phyloP scores from a whole-genome alignment of 2,797 vertebrate species.

The Girardinus metallicus region DNA sequence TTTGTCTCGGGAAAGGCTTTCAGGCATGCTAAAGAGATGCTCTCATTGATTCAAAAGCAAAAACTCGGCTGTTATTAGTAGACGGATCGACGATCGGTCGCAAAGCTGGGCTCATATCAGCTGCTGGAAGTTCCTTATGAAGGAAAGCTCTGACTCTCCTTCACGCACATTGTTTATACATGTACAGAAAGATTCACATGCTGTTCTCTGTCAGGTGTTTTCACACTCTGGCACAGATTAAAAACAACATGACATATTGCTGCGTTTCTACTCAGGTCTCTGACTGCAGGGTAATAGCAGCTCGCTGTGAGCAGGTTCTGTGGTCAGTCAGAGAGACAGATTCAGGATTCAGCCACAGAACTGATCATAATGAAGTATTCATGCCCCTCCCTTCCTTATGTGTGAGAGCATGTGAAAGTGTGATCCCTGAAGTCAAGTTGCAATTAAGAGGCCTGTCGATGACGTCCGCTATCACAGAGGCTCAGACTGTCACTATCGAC shows the following conservation, averaged over 20 bases:
- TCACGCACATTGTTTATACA: not conserved
- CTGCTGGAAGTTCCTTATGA: constrained; percentile 1
- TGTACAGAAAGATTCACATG: constrained; percentile 3
- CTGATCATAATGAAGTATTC: constrained; percentile 69
- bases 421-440: constrained; percentile 73
- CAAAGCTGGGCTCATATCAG: constrained; percentile 19
- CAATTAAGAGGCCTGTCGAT: constrained; percentile 78
- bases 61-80: constrained; percentile 40
- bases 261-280: constrained; percentile 50
- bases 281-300: constrained; percentile 62
- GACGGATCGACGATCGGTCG: constrained; percentile 29
- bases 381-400: constrained; percentile 44
- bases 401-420: constrained; percentile 36
- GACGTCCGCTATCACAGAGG: constrained; percentile 61
- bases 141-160: not conserved
- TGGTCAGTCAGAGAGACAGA: constrained; percentile 53
- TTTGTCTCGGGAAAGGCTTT: constrained; percentile 40
- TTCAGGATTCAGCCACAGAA: constrained; percentile 62
- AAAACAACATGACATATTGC: constrained; percentile 38
- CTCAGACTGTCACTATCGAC: constrained; percentile 65
- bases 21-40: constrained; percentile 53
- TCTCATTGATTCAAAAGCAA: constrained; percentile 48
- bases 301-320: constrained; percentile 30
- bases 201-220: constrained; percentile 13
- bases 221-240: constrained; percentile 12